Percentiles rank a stretch among this genome's conserved stretches.
These are phyloP conservation scores for Lasaia peninsularis DNA, from an alignment of 1,140 invertebrate species.

Conservation along the genomic window DNA sequence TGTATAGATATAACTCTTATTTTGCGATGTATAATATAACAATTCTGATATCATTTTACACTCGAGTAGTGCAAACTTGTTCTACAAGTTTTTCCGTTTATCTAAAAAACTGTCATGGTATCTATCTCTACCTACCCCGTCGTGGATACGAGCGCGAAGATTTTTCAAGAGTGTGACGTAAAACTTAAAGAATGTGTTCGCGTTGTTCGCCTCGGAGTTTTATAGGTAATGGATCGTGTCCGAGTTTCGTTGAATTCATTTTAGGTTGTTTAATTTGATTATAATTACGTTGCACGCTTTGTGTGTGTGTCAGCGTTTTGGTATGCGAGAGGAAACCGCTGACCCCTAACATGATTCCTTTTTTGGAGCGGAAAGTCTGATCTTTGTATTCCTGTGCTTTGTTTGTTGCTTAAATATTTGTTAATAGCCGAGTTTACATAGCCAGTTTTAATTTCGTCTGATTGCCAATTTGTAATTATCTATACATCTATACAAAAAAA, in stretches of 20 bases:
- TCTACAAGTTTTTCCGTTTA: too few relatives aligned
- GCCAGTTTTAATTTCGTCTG: too few relatives aligned
- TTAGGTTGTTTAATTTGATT: conserved; percentile 63
- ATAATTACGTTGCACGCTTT: conserved; percentile 46
- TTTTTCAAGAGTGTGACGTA: not conserved
- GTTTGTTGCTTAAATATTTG: conserved; percentile 20
- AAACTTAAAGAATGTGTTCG: too few relatives aligned
- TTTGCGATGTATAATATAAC: too few relatives aligned
- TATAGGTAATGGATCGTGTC: conserved; percentile 44
- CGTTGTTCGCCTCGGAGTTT: conserved; percentile 29
- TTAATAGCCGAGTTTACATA: too few relatives aligned
- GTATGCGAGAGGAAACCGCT: conserved; percentile 70
- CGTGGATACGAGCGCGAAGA: conserved; percentile 18
- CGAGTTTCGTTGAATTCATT: conserved; percentile 53
- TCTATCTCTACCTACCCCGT: conserved; percentile 26
- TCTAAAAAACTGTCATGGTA: too few relatives aligned
- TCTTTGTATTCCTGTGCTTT: conserved; percentile 46
- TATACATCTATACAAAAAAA: too few relatives aligned
- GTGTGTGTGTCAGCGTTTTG: conserved; percentile 62
- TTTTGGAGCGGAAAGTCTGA: conserved; percentile 58
- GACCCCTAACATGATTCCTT: conserved; percentile 65
- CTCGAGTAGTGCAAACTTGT: too few relatives aligned
- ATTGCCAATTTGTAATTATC: too few relatives aligned
- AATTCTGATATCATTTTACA: too few relatives aligned
- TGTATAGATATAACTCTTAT: too few relatives aligned